Percentiles rank a stretch among this genome's conserved stretches.
Conservation (phyloP, 2,797 vertebrate species). For the Takifugu ocellatus region DNA sequence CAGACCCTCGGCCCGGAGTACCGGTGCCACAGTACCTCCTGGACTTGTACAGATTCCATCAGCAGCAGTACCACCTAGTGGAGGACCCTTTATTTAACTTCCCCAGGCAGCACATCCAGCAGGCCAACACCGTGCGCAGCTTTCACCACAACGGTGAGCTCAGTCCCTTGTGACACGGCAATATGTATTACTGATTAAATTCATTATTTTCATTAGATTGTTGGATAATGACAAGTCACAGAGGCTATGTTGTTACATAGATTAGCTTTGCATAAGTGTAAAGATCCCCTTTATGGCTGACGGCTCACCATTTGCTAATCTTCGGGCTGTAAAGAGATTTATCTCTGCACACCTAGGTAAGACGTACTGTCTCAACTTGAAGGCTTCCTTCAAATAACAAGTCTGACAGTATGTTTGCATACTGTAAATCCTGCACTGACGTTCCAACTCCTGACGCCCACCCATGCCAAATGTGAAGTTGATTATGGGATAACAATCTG, state of each 20-base stretch:
- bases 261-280: conserved; percentile 7
- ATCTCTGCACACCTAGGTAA: conserved; percentile 21
- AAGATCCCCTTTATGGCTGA: conserved; percentile 11
- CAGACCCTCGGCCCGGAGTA: conserved; percentile 68
- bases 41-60: conserved; percentile 81
- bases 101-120: conserved; percentile 74
- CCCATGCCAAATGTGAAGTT: too few species aligned
- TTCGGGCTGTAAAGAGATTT: neutral
- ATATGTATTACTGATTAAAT: neutral
- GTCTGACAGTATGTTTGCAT: neutral
- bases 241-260: neutral
- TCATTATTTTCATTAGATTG: neutral
- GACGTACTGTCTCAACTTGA: conserved; percentile 2
- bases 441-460: neutral
- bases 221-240: neutral
- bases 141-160: conserved; percentile 80
- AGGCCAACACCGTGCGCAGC: conserved; percentile 81
- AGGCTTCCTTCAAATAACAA: neutral
- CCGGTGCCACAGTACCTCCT: conserved; percentile 77
- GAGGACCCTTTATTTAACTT: conserved; percentile 75
- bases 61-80: conserved; percentile 77
- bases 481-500: too few species aligned
- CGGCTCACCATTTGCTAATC: neutral
- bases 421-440: conserved; percentile 3
- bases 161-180: neutral